A percentile compares a stretch with the other conserved stretches of the same genome.
Evolutionary conservation across 1,140 invertebrate genomes (phyloP).

Genomic region (Drosophila parvula): DNA sequence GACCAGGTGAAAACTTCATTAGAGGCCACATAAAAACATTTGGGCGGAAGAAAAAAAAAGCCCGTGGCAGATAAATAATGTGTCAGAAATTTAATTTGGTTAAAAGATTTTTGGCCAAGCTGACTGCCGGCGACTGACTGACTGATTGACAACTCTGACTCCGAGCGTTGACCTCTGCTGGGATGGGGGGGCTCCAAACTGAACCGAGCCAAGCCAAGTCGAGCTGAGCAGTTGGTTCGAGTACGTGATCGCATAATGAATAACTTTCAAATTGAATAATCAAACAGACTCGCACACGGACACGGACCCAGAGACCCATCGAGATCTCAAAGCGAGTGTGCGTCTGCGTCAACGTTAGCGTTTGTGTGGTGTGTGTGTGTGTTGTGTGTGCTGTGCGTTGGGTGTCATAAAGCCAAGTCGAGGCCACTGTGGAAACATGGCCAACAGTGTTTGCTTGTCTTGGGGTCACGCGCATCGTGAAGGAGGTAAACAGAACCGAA

Average conservation of each 20-base stretch:
- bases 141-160: slow-evolving; percentile 71
- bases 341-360: slow-evolving; percentile 4
- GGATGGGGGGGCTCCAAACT: slow-evolving; percentile 5
- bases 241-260: slow-evolving; percentile 83
- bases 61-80: slow-evolving; percentile 48
- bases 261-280: slow-evolving; percentile 83
- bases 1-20: slow-evolving; percentile 74
- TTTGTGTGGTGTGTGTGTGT: slow-evolving; percentile 6
- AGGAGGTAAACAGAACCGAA: slow-evolving; percentile 52
- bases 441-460: slow-evolving; percentile 56
- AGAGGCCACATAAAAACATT: slow-evolving; percentile 64
- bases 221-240: slow-evolving; percentile 39
- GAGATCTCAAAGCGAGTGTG: slow-evolving; percentile 24
- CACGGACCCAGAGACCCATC: slow-evolving; percentile 25
- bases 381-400: slow-evolving; percentile 29
- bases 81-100: slow-evolving; percentile 78
- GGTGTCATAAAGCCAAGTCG: slow-evolving; percentile 76
- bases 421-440: slow-evolving; percentile 67
- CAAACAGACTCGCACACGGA: slow-evolving; percentile 61
- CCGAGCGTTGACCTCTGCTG: slow-evolving; percentile 67
- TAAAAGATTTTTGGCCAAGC: slow-evolving; percentile 60
- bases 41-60: neutral
- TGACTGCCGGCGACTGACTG: slow-evolving; percentile 15
- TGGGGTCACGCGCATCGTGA: slow-evolving; percentile 69
- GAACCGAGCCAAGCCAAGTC: slow-evolving; percentile 17